Conservation (phyloP, 2,888 invertebrate species). For the Epinotia nisella region DNA sequence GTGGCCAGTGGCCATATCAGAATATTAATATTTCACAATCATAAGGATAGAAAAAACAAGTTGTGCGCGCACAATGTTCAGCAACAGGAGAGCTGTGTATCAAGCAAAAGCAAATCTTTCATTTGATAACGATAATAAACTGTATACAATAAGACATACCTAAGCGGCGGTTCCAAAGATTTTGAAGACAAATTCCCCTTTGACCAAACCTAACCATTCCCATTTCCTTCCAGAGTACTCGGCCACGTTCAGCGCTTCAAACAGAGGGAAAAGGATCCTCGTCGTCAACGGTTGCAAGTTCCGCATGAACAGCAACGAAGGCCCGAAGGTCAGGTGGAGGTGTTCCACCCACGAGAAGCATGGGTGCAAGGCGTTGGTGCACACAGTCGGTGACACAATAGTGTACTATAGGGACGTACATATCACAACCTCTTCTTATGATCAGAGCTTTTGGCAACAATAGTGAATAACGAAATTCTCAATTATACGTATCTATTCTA, state of each 20-base stretch:
- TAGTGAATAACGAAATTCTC: neutral
- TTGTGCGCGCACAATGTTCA: neutral
- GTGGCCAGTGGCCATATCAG: neutral
- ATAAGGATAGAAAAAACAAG: neutral
- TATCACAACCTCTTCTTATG: conserved; percentile 40
- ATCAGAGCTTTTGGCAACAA: neutral
- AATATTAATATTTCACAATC: neutral
- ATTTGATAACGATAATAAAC: no score
- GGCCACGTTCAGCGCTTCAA: conserved; percentile 50
- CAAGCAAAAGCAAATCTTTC: no score
- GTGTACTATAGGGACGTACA: conserved; percentile 58
- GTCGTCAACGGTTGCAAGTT: conserved; percentile 57
- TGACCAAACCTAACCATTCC: neutral
- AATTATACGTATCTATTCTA: no score
- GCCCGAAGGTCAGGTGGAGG: conserved; percentile 59
- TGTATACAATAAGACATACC: no score
- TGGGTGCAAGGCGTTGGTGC: conserved; percentile 60
- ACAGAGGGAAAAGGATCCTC: conserved; percentile 54
- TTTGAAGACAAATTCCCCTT: no score
- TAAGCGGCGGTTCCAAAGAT: no score
- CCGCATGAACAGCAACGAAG: conserved; percentile 53
- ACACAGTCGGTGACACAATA: conserved; percentile 56
- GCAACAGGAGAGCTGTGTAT: neutral
- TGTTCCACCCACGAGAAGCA: conserved; percentile 60
- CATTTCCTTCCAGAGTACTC: conserved; percentile 17